Conservation (phyloP, 2,888 invertebrate species). For the Vannuccia rotundouncinata region DNA sequence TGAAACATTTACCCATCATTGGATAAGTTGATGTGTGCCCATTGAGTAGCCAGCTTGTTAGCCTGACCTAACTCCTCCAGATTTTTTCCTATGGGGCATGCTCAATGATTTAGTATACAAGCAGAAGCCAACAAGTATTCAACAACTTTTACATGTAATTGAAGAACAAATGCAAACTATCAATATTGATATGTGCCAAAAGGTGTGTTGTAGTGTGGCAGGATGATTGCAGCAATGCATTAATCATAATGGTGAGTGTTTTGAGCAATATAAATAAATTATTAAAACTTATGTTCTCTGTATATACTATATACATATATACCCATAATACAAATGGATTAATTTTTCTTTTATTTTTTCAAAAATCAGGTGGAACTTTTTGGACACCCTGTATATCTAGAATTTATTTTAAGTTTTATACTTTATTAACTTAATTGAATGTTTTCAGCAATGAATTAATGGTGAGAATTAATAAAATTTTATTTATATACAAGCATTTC, state of each 20-base stretch:
- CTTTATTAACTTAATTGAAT: no score
- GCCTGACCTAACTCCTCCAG: constrained; percentile 2
- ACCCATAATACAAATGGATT: no score
- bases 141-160: background rate
- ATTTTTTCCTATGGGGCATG: background rate
- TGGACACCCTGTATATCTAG: no score
- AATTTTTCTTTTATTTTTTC: no score
- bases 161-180: background rate
- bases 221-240: constrained; percentile 11
- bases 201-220: constrained; percentile 14
- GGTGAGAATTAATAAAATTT: no score
- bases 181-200: constrained; percentile 16
- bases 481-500: no score
- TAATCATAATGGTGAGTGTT: constrained; percentile 6
- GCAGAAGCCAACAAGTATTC: background rate
- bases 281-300: background rate
- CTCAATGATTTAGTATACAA: background rate
- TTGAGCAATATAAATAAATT: background rate
- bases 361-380: no score
- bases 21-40: constrained; percentile 2
- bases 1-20: constrained; percentile 9
- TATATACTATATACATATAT: no score
- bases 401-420: no score
- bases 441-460: no score
- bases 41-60: constrained; percentile 1